Conservation (phyloP, 2,797 vertebrate genomes). For the Alauda arvensis region DNA sequence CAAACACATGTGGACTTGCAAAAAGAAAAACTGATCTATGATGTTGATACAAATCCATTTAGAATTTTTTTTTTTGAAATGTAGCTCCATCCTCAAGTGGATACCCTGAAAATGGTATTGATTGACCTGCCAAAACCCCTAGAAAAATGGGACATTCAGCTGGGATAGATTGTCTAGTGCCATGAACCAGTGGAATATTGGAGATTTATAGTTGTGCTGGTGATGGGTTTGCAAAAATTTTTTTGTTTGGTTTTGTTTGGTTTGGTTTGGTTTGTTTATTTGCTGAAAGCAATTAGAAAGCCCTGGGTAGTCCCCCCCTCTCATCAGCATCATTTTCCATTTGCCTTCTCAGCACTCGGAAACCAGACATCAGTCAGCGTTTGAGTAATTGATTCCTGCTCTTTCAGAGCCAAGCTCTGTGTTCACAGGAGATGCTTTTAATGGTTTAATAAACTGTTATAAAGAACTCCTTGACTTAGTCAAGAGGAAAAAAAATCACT, state of each 20-base stretch:
- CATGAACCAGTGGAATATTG: not conserved
- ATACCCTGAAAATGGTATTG: conserved; percentile 23
- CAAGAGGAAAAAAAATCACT: conserved; percentile 48
- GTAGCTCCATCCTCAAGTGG: not conserved
- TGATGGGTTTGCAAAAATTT: not conserved
- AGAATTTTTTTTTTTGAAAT: not conserved
- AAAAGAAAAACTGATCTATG: not conserved
- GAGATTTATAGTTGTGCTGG: not conserved
- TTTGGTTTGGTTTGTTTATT: not conserved
- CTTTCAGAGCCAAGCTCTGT: conserved; percentile 59
- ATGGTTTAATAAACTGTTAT: conserved; percentile 73
- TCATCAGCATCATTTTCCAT: conserved; percentile 26
- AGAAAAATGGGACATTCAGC: conserved; percentile 1
- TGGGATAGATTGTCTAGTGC: not conserved
- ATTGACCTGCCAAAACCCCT: not conserved
- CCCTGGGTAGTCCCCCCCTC: conserved; percentile 30
- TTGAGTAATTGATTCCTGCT: conserved; percentile 64
- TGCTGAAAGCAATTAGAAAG: conserved; percentile 57
- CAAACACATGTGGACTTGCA: not conserved
- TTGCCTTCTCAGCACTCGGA: conserved; percentile 45
- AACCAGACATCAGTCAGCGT: conserved; percentile 35
- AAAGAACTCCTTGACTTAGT: conserved; percentile 66
- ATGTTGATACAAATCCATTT: not conserved
- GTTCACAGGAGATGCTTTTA: conserved; percentile 65
- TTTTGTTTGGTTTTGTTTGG: not conserved